Conservation (phyloP, 2,888 invertebrate genomes). For the Callosobruchus maculatus region DNA sequence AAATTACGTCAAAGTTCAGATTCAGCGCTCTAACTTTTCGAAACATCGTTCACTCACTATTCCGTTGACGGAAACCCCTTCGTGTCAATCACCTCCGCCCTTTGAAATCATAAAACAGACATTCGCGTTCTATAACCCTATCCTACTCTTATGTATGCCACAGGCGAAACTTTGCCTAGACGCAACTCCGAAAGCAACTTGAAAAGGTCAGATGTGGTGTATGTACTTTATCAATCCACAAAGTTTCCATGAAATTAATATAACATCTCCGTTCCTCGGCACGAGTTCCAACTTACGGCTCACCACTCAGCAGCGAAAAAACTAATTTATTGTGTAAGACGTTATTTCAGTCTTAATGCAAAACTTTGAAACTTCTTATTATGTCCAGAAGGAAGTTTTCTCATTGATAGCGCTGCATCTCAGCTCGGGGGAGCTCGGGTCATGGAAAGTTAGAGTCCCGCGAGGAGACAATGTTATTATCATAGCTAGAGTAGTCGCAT, state of each 20-base stretch:
- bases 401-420: not conserved
- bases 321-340: not conserved
- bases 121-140: not conserved
- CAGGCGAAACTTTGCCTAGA: not conserved
- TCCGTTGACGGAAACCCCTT: not conserved
- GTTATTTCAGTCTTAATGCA: not conserved
- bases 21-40: no score
- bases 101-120: not conserved
- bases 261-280: not conserved
- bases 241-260: not conserved
- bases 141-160: not conserved
- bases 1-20: no score
- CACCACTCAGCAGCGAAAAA: not conserved
- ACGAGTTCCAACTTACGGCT: not conserved
- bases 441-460: not conserved
- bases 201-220: not conserved
- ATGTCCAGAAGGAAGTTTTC: not conserved
- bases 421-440: not conserved
- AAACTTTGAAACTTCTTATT: not conserved
- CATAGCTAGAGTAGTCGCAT: not conserved
- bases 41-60: no score
- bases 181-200: not conserved
- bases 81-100: not conserved
- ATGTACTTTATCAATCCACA: not conserved
- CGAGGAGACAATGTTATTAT: not conserved